Percentiles rank a stretch among this genome's conserved stretches.
Evolutionary conservation across 1,140 invertebrate species (phyloP).

Genomic region (Himalopsyche phryganea): DNA sequence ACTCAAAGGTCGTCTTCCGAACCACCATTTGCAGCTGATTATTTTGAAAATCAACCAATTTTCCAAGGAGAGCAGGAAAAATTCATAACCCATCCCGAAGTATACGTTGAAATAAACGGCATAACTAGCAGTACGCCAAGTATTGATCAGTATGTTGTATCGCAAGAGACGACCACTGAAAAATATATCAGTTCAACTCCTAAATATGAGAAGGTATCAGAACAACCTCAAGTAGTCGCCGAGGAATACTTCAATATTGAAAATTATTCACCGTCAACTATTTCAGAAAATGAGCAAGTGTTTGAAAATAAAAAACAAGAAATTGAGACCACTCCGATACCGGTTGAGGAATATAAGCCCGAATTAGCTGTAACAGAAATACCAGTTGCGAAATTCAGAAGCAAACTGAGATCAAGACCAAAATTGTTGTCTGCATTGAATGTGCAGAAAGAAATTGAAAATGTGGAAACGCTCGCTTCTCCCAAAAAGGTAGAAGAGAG

Average conservation of each 20-base stretch:
- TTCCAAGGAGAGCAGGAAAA: conserved; percentile 29
- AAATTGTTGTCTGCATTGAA: conserved; percentile 21
- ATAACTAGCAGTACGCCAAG: conserved; percentile 6
- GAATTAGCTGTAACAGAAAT: conserved; percentile 26
- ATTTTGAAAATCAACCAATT: conserved; percentile 27
- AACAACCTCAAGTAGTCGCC: conserved; percentile 2
- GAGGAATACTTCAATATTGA: neutral
- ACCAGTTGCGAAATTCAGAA: conserved; percentile 30
- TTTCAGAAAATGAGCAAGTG: neutral
- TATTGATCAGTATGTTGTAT: conserved; percentile 3
- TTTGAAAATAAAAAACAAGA: conserved; percentile 10
- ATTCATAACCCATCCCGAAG: conserved; percentile 26
- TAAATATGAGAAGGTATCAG: conserved; percentile 18
- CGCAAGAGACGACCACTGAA: conserved; percentile 17
- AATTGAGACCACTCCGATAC: neutral
- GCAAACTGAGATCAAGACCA: conserved; percentile 28
- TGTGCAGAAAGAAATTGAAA: conserved; percentile 13
- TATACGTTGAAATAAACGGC: conserved; percentile 24
- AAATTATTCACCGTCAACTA: neutral
- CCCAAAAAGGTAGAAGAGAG: conserved; percentile 20
- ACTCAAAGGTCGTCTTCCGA: conserved; percentile 20
- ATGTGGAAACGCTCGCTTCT: conserved; percentile 22
- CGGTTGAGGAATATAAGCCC: neutral
- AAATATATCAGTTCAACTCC: conserved; percentile 8
- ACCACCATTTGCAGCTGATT: conserved; percentile 7